Percentiles rank a stretch among this genome's conserved stretches.
phyloP scores from a whole-genome alignment of 2,113 vertebrate species.

The Nipponia nippon region DNA sequence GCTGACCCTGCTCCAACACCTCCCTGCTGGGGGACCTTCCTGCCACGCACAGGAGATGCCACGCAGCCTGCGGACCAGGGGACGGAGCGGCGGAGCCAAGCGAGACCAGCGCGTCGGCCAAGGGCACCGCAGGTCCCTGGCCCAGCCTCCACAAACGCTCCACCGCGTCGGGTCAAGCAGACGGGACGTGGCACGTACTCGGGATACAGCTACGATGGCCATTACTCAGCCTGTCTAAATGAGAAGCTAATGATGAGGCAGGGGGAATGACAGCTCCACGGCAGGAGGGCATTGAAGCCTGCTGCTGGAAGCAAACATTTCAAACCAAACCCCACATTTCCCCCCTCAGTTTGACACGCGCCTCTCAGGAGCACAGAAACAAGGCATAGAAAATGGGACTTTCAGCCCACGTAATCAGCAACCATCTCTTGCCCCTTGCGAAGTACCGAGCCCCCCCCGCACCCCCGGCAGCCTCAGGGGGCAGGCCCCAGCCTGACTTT shows the following conservation, averaged over 20 bases:
- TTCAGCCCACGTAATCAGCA: not conserved
- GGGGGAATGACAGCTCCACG: not conserved
- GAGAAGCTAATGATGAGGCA: not conserved
- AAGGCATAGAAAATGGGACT: not conserved
- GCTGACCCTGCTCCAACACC: not conserved
- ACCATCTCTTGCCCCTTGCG: not conserved
- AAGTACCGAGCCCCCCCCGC: not conserved
- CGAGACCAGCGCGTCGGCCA: no score
- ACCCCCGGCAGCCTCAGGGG: not conserved
- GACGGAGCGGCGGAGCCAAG: not conserved
- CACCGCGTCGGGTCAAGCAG: rapidly evolving
- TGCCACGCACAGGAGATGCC: not conserved
- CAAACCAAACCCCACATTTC: not conserved
- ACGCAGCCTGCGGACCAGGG: rapidly evolving
- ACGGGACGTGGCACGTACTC: rapidly evolving
- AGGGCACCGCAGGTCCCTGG: not conserved
- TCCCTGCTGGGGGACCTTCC: not conserved
- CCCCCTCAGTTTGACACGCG: not conserved
- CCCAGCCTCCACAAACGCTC: not conserved
- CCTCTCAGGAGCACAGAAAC: not conserved
- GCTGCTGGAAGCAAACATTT: not conserved
- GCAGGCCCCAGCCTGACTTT: not conserved
- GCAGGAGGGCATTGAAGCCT: not conserved
- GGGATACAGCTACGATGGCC: not conserved
- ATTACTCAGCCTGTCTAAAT: not conserved